Conservation (phyloP, 2,113 vertebrate species). For the Oryctolagus cuniculus region mOryCun1.1 NC_091434.1:157301501-157302000, state of each 20-base stretch:
- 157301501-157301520: background rate
- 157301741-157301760: constrained; percentile 22
- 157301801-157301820: constrained; percentile 48
- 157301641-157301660: constrained; percentile 19
- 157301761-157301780: background rate
- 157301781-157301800: background rate
- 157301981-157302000: background rate
- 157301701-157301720: background rate
- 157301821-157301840: constrained; percentile 19
- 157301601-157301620: background rate
- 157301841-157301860: background rate
- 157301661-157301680: background rate
- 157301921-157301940: background rate
- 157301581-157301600: constrained; percentile 26
- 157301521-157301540: background rate
- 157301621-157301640: background rate
- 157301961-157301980: background rate
- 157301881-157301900: background rate
- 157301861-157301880: constrained; percentile 16
- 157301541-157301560: constrained; percentile 8
- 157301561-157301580: background rate
- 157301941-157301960: constrained; percentile 20
- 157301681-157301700: background rate
- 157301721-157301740: constrained; percentile 40
- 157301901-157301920: background rate